Evolutionary conservation across 2,888 invertebrate species (phyloP).

Genomic region (Lathronympha strigana): DNA sequence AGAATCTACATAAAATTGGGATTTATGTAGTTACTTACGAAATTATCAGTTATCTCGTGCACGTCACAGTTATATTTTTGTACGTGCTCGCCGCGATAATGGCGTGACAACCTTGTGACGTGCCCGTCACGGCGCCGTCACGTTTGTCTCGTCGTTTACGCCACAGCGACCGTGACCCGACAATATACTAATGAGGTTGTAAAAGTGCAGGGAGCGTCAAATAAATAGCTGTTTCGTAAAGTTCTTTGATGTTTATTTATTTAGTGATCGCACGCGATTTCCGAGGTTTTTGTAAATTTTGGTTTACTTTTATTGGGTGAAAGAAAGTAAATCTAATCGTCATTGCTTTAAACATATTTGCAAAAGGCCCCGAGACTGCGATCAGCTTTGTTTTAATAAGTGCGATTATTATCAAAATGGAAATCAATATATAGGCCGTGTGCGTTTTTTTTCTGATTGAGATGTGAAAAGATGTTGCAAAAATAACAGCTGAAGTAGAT

Average conservation of each 20-base stretch:
- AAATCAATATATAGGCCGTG: too few relatives aligned
- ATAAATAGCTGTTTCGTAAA: slow-evolving; percentile 4
- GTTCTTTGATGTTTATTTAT: slow-evolving; percentile 7
- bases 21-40: background rate
- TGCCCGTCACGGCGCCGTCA: slow-evolving; percentile 55
- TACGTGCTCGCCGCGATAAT: slow-evolving; percentile 15
- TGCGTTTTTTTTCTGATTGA: too few relatives aligned
- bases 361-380: too few relatives aligned
- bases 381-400: too few relatives aligned
- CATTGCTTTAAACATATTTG: too few relatives aligned
- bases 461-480: too few relatives aligned
- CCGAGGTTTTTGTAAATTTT: background rate
- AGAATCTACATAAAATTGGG: too few relatives aligned
- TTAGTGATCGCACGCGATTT: slow-evolving; percentile 3
- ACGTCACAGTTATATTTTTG: background rate
- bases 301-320: too few relatives aligned
- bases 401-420: too few relatives aligned
- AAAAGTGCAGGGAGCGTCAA: slow-evolving; percentile 31
- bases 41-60: background rate
- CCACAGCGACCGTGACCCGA: slow-evolving; percentile 58
- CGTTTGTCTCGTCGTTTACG: slow-evolving; percentile 53
- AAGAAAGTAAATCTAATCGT: too few relatives aligned
- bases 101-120: slow-evolving; percentile 46
- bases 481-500: too few relatives aligned
- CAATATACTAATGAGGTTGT: slow-evolving; percentile 36